Base-by-base conservation (phyloP, 2,888 invertebrate species). In the Drosophila lacicola region DNA sequence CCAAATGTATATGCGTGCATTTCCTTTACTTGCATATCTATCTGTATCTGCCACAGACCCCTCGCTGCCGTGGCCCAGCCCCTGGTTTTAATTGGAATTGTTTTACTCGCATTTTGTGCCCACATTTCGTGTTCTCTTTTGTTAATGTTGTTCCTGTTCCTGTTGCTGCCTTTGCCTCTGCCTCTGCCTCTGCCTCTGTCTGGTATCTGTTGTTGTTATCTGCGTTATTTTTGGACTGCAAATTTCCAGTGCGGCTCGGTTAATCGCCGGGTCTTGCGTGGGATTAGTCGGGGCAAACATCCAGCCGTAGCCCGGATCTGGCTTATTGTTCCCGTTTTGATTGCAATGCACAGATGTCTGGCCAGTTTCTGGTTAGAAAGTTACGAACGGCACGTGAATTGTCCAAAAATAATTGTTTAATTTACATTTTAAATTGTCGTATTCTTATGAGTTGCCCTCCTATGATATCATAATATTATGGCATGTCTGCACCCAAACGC, bases 261-360 rank as follows among this genome's bases (percentile, higher is more conserved):
- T 83, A 85, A 85, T 82, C 83, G 83, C 49, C 62, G 42, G 62
- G 66, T 55, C 70, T 70, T 80, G 76, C 67, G 70, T 74, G 74
- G 83, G 83, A 83, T 83, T 86, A 83, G 73, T 46, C 44, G 68
- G 73, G 78, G 49, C 53, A 46, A 60, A 44, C 56, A 34, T 11
- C 46, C 10, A 19, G 19, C 42, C 46, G 3, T 46, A 51, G 19
- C 37, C 34, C 39, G 13, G 36, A 17, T 45, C 56, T 42, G 37
- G 42, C 55, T 68, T 67, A 78, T 85, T 83, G 83, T 85, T 82
- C 65, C 50, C 75, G 60, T 74, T 75, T 72, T 86, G 83, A 83
- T 83, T 83, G 81, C 81, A 51, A 53, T 54, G 68, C 71, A 54
- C 74, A 67, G 86, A 83, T 83, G 83, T 86, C 83, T 86, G 81